These are phyloP conservation scores for Castor canadensis DNA, from an alignment of 2,113 vertebrate genomes.

Conservation along the genomic window DNA sequence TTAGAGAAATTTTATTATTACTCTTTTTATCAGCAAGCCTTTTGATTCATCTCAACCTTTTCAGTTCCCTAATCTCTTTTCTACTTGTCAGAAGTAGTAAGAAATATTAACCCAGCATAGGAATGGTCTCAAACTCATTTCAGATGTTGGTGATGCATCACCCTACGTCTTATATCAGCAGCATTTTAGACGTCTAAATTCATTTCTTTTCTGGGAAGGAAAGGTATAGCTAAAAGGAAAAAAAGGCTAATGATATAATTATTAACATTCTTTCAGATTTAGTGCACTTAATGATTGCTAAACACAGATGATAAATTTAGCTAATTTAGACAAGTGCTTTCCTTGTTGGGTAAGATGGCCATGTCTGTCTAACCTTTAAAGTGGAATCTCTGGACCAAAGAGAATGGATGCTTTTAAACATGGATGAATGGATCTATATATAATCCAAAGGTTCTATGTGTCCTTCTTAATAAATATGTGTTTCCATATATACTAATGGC, in stretches of 20 bases:
- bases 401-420: constrained; percentile 12
- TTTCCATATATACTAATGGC: background rate
- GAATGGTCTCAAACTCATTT: constrained; percentile 42
- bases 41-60: constrained; percentile 41
- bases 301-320: background rate
- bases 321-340: constrained; percentile 23
- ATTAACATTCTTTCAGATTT: background rate
- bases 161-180: background rate
- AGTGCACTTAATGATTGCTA: background rate
- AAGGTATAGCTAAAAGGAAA: background rate
- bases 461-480: background rate
- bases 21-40: constrained; percentile 45
- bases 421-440: background rate
- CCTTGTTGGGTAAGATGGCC: background rate
- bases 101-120: constrained; percentile 40
- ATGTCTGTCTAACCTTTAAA: background rate
- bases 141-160: constrained; percentile 38
- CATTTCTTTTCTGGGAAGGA: background rate
- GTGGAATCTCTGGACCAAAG: background rate
- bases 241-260: background rate
- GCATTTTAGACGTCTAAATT: constrained; percentile 33
- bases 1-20: constrained; percentile 25
- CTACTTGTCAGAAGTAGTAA: constrained; percentile 52
- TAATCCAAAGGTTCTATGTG: background rate
- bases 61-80: constrained; percentile 40